Evolutionary conservation across 2,888 invertebrate genomes (phyloP).

Genomic region (Frankliniella intonsa): DNA sequence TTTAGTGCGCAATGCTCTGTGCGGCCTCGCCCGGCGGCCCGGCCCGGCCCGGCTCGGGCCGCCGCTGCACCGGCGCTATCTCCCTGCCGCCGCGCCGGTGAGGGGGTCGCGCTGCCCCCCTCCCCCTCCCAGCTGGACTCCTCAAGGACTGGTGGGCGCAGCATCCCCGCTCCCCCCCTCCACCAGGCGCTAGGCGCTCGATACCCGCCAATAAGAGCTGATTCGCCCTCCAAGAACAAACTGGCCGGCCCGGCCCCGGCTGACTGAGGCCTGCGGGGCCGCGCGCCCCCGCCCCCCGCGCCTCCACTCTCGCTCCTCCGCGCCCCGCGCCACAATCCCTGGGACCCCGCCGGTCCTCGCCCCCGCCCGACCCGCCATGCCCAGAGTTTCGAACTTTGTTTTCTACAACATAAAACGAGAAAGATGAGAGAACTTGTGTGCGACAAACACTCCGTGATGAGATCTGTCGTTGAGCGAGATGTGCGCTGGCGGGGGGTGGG

Average conservation of each 20-base stretch:
- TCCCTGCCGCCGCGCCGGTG: not conserved
- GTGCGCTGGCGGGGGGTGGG: not conserved
- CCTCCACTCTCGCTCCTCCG: not conserved
- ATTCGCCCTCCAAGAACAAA: constrained; percentile 19
- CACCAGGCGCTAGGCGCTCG: not conserved
- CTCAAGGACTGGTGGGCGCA: constrained; percentile 10
- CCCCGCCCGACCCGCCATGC: not conserved
- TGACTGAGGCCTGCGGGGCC: not conserved
- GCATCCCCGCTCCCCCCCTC: not conserved
- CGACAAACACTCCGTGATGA: constrained; percentile 15
- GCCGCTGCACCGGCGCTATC: not conserved
- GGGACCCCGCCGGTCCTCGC: not conserved
- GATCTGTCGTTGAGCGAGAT: constrained; percentile 11
- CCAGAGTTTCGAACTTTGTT: constrained; percentile 16
- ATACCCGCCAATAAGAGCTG: constrained; percentile 13
- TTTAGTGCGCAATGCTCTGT: too few species aligned
- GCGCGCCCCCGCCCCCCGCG: not conserved
- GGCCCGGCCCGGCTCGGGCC: not conserved
- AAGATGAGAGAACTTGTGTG: constrained; percentile 25
- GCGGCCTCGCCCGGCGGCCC: not conserved
- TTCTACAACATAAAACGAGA: constrained; percentile 25
- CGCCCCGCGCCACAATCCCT: not conserved
- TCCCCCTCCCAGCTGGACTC: not conserved
- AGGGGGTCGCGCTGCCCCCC: not conserved
- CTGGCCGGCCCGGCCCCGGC: not conserved